Percentiles rank a stretch among this genome's conserved stretches.
Conservation (phyloP, 2,888 invertebrate genomes). For the Eupithecia subumbrata region DNA sequence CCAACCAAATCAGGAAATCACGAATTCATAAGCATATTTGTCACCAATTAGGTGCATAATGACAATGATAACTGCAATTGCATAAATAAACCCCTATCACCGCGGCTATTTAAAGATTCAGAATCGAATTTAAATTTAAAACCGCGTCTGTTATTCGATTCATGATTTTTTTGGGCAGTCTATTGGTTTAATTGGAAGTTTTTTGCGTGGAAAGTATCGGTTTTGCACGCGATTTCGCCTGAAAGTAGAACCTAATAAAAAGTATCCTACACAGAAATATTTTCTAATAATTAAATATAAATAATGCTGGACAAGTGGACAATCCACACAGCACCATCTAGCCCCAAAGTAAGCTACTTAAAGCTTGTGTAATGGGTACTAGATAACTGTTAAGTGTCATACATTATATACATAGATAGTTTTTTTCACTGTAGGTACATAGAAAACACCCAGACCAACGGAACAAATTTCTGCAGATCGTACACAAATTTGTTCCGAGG, state of each 20-base stretch:
- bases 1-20: constrained; percentile 32
- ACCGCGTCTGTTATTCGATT: constrained; percentile 63
- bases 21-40: constrained; percentile 49
- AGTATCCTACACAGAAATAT: too few relatives aligned
- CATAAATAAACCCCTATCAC: constrained; percentile 70
- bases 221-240: neutral
- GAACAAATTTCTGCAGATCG: too few relatives aligned
- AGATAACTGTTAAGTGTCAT: too few relatives aligned
- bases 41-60: constrained; percentile 64
- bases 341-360: too few relatives aligned
- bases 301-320: too few relatives aligned
- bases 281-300: too few relatives aligned
- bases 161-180: constrained; percentile 48
- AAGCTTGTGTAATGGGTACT: too few relatives aligned
- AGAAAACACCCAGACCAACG: too few relatives aligned
- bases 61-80: constrained; percentile 67
- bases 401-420: too few relatives aligned
- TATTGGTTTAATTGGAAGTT: constrained; percentile 37
- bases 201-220: neutral
- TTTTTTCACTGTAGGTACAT: too few relatives aligned
- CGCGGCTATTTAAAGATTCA: constrained; percentile 67
- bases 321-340: too few relatives aligned
- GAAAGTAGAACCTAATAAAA: neutral
- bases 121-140: constrained; percentile 71
- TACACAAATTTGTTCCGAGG: too few relatives aligned